phyloP scores from a whole-genome alignment of 2,113 vertebrate species.

The Lophotis ruficrista region DNA sequence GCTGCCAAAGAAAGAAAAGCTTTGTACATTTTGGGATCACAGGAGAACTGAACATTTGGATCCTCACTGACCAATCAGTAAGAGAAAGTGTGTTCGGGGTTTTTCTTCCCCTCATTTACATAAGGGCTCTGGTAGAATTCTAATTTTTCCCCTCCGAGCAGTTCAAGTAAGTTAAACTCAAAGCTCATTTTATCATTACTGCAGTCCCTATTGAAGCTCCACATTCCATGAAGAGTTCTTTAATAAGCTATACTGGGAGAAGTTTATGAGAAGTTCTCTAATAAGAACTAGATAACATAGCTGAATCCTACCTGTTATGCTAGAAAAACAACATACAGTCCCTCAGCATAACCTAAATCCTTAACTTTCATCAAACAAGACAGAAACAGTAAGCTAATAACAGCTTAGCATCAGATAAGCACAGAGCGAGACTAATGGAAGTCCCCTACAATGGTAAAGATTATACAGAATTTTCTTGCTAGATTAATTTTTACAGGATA shows the following conservation, averaged over 20 bases:
- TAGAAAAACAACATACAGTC: not conserved
- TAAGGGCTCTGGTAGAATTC: not conserved
- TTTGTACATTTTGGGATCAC: not conserved
- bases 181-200: not conserved
- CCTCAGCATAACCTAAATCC: not conserved
- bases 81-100: not conserved
- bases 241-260: not conserved
- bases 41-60: not conserved
- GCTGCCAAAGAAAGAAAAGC: not conserved
- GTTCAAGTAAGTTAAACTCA: not conserved
- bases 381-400: not conserved
- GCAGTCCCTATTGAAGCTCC: not conserved
- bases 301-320: not conserved
- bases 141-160: not conserved
- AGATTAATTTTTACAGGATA: not conserved
- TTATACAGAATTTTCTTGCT: not conserved
- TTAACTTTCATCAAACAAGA: not conserved
- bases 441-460: not conserved
- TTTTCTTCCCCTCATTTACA: not conserved
- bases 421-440: not conserved
- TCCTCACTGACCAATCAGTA: not conserved
- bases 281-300: not conserved
- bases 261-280: not conserved
- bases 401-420: not conserved
- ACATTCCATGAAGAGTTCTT: not conserved